These are phyloP conservation scores for Macaca nemestrina DNA, from an alignment of 2,113 vertebrate species.

Conservation along the genomic window DNA sequence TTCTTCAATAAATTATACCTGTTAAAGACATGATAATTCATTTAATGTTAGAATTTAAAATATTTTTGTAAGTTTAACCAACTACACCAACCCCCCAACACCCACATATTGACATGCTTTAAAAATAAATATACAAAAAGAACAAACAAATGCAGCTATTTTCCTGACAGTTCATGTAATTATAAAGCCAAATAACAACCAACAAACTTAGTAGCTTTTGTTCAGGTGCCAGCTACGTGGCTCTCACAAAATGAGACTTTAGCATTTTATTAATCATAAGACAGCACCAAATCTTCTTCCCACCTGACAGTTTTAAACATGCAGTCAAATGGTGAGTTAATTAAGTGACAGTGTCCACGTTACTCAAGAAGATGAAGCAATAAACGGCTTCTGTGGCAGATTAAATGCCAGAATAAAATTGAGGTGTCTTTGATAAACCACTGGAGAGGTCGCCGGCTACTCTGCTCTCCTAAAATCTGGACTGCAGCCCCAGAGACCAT, in stretches of 20 bases:
- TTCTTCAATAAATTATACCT: constrained; percentile 5
- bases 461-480: neutral
- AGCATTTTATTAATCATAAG: constrained; percentile 77
- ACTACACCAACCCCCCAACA: neutral
- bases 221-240: constrained; percentile 46
- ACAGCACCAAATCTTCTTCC: constrained; percentile 67
- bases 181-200: constrained; percentile 55
- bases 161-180: neutral
- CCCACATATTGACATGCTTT: neutral
- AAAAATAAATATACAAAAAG: constrained; percentile 30
- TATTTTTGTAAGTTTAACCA: neutral
- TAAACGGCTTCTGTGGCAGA: constrained; percentile 66
- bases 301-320: constrained; percentile 72
- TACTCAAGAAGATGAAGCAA: constrained; percentile 69
- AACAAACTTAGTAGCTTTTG: constrained; percentile 66
- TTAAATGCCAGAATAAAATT: constrained; percentile 64
- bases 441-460: neutral
- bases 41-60: constrained; percentile 19
- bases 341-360: constrained; percentile 71
- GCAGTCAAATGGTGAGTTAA: constrained; percentile 73
- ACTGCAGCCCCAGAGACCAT: neutral
- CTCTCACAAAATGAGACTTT: constrained; percentile 51
- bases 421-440: constrained; percentile 57
- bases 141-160: constrained; percentile 25
- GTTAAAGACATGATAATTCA: neutral